Evolutionary conservation across 2,113 vertebrate genomes (phyloP), one percentile per base, ranked within the genome.

Genomic region (Neolamprologus variostigma): DNA sequence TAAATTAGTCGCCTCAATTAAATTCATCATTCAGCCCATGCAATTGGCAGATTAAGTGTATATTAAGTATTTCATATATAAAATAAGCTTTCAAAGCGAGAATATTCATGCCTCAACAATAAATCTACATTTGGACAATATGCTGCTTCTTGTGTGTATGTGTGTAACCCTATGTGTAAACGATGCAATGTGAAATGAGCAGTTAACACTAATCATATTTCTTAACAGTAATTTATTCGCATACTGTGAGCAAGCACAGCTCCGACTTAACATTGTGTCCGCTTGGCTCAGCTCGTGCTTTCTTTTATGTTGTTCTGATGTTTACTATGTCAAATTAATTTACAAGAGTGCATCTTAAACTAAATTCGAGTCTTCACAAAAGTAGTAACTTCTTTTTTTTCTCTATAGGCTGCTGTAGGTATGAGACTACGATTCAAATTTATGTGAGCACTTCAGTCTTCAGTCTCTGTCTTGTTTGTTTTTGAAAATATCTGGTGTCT

Each of bases 141-240:
- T 89, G 90, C 90, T 93, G 94, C 94, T 96, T 90, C 94, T 92
- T 95, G 87, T 89, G 94, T 91, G 91, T 90, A 92, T 57, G 90
- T 94, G 90, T 94, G 85, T 84, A 88, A 89, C 86, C 82, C 87
- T 80, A 86, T 81, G 82, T 94, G 83, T 93, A 92, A 92, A 93
- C 79, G 87, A 91, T 82, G 50, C 91, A 87, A 94, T 94, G 89
- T 95, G 90, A 94, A 92, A 82, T 50, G 61, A 93, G 82, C 84
- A 19, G 84, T 86, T 91, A 73, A 71, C 66, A 81, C 54, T 63
- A 66, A 83, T 80, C 71, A 78, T 84, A 81, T 93, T 92, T 90
- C 90, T 94, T 87, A 91, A 91, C 78, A 40, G 71, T 92, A 61
- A 93, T 88, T 85, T 90, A 79, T 93, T 89, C 91, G 87, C 89